Base-by-base conservation (phyloP, 2,888 invertebrate species). In the Leptinotarsa rubiginosa region DNA sequence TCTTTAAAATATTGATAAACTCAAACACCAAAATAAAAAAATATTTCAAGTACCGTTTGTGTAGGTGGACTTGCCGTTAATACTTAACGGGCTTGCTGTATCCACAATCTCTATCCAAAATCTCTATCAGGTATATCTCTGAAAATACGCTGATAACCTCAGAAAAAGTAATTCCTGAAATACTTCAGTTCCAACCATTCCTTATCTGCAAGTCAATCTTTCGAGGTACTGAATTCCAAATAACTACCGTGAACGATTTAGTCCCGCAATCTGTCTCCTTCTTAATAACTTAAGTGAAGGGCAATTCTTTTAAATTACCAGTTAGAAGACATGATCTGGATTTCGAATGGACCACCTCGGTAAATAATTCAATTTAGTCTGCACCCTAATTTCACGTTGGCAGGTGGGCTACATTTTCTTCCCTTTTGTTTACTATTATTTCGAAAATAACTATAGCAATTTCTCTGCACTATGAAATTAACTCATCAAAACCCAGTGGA, bases 361-460 rank as follows among this genome's bases (percentile, higher is more conserved):
- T 77, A 81, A 69, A 69, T 69, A 69, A 69, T 69, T 69, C 69
- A 69, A 69, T 69, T 69, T 59, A 12, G 68, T 68, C 47, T 69
- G 59, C 47, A 56, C 41, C 56, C 62, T 67, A 74, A 74, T 70
- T 47, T 47, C 64, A 47, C 41, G 74, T 66, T 56, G 78, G 81
- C 83, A 83, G 82, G 82, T 83, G 83, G 82, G 76, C 80, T 69
- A 65, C 76, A 74, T 69, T 72, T 65, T 64, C 67, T 69, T 72
- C 47, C 59, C 77, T 77, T 78, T 80, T 81, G 80, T 81, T 82
- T 82, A 82, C 82, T 79, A 80, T 81, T 79, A 82, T 81, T 79
- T 81, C 75, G 75, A 71, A 77, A 78, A 79, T 79, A 81, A 82
- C 78, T 80, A 81, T 81, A 80, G 81, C 80, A 82, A 83, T 82